Percentiles rank a stretch among this genome's conserved stretches.
phyloP scores from a whole-genome alignment of 2,888 invertebrate genomes.

The Artemia sp. region DNA sequence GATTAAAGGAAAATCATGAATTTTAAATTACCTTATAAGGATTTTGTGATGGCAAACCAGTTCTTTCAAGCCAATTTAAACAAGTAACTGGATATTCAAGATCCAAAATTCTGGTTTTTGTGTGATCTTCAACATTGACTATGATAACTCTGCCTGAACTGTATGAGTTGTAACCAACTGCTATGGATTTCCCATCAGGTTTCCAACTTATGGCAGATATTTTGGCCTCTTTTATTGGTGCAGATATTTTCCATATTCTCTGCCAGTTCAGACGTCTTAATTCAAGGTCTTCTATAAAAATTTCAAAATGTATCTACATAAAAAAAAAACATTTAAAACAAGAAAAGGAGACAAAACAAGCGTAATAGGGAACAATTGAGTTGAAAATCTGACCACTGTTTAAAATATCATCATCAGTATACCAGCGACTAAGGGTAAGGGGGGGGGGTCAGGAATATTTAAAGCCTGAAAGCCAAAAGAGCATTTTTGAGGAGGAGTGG shows the following conservation, averaged over 20 bases:
- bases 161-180: conserved; percentile 37
- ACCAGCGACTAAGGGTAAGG: too few relatives aligned
- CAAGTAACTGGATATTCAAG: conserved; percentile 48
- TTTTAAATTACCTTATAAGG: not conserved
- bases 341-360: too few relatives aligned
- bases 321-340: too few relatives aligned
- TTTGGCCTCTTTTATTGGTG: conserved; percentile 53
- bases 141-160: conserved; percentile 47
- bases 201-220: conserved; percentile 74
- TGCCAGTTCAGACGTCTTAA: conserved; percentile 83
- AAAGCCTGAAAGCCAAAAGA: too few relatives aligned
- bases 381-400: too few relatives aligned
- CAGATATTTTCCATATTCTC: conserved; percentile 65
- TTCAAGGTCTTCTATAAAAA: conserved; percentile 55
- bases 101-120: conserved; percentile 47
- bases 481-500: too few relatives aligned
- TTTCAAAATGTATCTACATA: too few relatives aligned
- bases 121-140: conserved; percentile 70
- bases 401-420: too few relatives aligned
- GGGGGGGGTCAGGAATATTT: too few relatives aligned
- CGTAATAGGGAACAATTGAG: too few relatives aligned
- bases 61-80: conserved; percentile 51
- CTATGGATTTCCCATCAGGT: conserved; percentile 76
- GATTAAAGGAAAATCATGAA: too few relatives aligned
- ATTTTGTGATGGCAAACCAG: conserved; percentile 27